phyloP scores from a whole-genome alignment of 2,113 vertebrate genomes.

The Myotis davidii region DNA sequence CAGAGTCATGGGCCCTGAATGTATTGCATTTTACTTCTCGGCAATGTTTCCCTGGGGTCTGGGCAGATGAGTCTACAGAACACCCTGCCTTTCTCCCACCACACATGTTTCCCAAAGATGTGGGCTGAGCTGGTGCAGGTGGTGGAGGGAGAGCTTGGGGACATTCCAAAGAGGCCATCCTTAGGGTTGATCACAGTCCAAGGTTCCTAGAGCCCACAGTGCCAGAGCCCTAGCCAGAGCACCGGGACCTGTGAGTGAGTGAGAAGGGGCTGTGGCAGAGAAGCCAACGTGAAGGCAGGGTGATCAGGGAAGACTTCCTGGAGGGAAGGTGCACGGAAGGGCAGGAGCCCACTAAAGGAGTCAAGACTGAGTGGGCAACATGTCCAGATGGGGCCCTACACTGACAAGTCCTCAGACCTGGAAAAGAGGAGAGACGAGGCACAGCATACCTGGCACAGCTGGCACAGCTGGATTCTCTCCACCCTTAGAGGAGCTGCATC shows the following conservation, averaged over 20 bases:
- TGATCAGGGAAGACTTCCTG: not conserved
- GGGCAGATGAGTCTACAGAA: not conserved
- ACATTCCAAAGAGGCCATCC: not conserved
- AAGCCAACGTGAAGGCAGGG: not conserved
- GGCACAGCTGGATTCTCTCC: not conserved
- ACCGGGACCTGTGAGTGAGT: not conserved
- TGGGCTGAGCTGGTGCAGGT: not conserved
- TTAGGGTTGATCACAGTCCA: not conserved
- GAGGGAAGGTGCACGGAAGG: not conserved
- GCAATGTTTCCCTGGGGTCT: not conserved
- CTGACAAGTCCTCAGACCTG: not conserved
- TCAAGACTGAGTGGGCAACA: not conserved
- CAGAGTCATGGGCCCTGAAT: not conserved
- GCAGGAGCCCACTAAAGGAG: not conserved
- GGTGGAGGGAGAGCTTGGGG: not conserved
- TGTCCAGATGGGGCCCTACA: not conserved
- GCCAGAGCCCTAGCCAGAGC: not conserved
- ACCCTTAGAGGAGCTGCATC: not conserved
- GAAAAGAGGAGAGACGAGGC: not conserved
- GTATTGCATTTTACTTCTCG: not conserved
- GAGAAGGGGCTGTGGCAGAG: not conserved
- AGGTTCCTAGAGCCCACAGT: not conserved
- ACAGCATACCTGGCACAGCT: not conserved
- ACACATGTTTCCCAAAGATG: not conserved
- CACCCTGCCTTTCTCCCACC: not conserved